Percentiles rank a stretch among this genome's conserved stretches.
Conservation (phyloP, 2,888 invertebrate species). For the Teinopalpus imperialis region DNA sequence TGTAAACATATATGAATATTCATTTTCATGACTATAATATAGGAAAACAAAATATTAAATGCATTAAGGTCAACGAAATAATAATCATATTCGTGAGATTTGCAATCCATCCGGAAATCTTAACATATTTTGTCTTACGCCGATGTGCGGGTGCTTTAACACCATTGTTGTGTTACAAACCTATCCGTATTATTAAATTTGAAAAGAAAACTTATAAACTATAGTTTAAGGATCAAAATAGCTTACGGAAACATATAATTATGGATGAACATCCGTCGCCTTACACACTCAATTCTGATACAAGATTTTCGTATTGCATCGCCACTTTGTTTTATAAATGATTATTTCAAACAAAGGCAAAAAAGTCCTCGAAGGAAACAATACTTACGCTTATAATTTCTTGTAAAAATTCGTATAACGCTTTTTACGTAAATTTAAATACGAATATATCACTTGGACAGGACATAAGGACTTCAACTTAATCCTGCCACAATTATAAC, state of each 20-base stretch:
- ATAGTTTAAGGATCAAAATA: neutral
- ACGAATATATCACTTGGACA: no score
- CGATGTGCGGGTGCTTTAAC: slow-evolving; percentile 7
- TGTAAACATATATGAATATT: no score
- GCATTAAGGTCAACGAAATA: no score
- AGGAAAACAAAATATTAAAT: no score
- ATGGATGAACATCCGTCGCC: neutral
- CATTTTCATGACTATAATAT: no score
- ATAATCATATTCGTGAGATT: neutral
- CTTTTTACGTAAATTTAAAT: no score
- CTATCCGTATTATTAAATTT: no score
- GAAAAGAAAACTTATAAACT: neutral
- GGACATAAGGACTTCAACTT: no score
- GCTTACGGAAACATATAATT: neutral
- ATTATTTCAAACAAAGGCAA: slow-evolving; percentile 29
- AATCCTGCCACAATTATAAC: no score
- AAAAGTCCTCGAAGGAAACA: neutral
- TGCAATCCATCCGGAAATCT: slow-evolving; percentile 9
- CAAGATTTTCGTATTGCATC: slow-evolving; percentile 17
- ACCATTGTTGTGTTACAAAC: slow-evolving; percentile 3
- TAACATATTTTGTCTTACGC: no score
- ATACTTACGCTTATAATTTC: neutral
- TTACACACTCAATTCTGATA: neutral
- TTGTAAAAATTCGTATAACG: no score
- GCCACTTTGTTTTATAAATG: slow-evolving; percentile 21